Conservation (phyloP, 1,140 invertebrate species). For the Hormaphis cornu region DNA sequence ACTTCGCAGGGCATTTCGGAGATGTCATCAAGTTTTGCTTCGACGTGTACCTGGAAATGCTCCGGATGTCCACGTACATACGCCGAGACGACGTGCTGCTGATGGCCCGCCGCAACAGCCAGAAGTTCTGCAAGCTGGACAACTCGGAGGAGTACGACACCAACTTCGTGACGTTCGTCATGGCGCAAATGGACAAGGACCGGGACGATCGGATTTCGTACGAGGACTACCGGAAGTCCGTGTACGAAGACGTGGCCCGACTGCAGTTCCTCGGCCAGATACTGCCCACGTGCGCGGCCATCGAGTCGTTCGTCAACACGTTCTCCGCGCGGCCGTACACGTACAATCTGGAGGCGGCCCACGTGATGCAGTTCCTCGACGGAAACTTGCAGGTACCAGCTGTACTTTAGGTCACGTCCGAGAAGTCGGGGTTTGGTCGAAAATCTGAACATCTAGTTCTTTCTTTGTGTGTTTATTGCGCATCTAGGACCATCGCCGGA, state of each 20-base stretch:
- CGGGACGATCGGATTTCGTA: not conserved
- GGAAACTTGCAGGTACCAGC: too few species aligned
- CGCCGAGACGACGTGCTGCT: not conserved
- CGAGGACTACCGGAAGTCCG: not conserved
- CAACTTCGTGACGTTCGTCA: not conserved
- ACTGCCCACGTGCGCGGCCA: not conserved
- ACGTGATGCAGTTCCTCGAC: too few species aligned
- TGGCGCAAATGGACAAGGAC: not conserved
- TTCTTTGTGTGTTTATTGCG: too few species aligned
- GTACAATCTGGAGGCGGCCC: not conserved
- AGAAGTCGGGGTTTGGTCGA: too few species aligned
- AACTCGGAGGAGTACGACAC: not conserved
- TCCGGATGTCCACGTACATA: not conserved
- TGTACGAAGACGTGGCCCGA: not conserved
- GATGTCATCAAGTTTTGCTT: not conserved
- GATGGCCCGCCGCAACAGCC: not conserved
- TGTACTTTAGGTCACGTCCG: too few species aligned
- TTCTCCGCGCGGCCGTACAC: not conserved
- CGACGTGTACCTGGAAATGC: not conserved
- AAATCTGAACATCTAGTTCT: too few species aligned
- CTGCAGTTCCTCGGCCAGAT: not conserved
- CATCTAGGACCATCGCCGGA: too few species aligned
- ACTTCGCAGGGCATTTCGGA: too few species aligned
- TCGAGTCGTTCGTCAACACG: not conserved
- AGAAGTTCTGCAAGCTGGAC: not conserved